Evolutionary conservation across 2,113 vertebrate species (phyloP).

Genomic region (Patagioenas fasciata): DNA sequence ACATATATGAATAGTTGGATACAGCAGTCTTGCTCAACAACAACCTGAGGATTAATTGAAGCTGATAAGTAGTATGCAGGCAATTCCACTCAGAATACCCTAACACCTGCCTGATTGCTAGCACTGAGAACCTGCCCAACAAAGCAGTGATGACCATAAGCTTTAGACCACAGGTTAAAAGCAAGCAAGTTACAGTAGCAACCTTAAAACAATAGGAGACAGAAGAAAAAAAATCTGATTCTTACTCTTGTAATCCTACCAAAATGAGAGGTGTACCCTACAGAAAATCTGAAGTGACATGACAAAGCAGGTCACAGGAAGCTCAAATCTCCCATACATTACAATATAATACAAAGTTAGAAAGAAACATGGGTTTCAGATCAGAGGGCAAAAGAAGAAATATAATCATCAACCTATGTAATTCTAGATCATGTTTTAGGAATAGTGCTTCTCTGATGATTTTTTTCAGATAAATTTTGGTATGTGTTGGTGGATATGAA

Average conservation of each 20-base stretch:
- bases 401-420: not conserved
- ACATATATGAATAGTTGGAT: accelerated
- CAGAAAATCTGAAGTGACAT: not conserved
- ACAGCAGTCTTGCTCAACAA: not conserved
- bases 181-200: not conserved
- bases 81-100: not conserved
- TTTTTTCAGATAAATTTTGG: not conserved
- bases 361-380: not conserved
- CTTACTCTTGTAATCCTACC: accelerated
- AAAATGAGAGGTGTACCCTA: not conserved
- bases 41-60: not conserved
- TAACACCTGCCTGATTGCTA: not conserved
- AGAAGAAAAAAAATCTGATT: not conserved
- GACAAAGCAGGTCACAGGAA: not conserved
- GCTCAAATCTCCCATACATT: not conserved
- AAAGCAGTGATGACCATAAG: not conserved
- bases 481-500: not conserved
- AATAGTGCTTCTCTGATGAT: not conserved
- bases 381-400: not conserved
- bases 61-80: not conserved
- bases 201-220: not conserved
- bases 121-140: not conserved
- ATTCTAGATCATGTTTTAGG: not conserved
- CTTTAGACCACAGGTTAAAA: not conserved
- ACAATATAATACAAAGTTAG: not conserved